Conservation (phyloP, 2,113 vertebrate genomes). For the Leptodactylus fuscus region DNA sequence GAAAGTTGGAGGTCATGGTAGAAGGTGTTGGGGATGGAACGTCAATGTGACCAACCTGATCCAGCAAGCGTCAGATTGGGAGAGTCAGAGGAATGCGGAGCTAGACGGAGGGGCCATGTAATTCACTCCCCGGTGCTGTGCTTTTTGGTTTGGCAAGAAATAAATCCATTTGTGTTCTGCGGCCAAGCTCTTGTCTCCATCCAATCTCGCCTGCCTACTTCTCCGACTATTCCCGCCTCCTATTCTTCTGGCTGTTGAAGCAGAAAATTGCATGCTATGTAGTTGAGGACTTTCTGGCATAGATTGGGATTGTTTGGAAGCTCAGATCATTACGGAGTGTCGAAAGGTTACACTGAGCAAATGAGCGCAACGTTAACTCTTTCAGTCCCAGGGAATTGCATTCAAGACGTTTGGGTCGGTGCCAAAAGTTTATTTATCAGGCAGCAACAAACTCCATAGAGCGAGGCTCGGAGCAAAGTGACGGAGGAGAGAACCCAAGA, state of each 20-base stretch:
- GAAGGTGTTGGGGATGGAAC: background rate
- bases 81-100: conserved; percentile 1
- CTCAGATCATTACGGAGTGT: conserved; percentile 34
- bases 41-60: background rate
- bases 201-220: conserved; percentile 58
- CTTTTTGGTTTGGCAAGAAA: conserved; percentile 52
- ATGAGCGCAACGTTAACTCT: conserved; percentile 14
- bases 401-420: background rate
- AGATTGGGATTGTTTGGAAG: conserved; percentile 27
- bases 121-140: conserved; percentile 53
- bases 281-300: conserved; percentile 40
- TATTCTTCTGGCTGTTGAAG: conserved; percentile 57
- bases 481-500: background rate
- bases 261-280: conserved; percentile 57
- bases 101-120: conserved; percentile 8
- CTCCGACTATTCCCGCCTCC: conserved; percentile 48
- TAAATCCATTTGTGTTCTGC: conserved; percentile 50
- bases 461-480: background rate
- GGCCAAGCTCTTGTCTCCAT: conserved; percentile 53
- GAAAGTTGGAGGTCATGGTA: conserved; percentile 72
- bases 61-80: background rate
- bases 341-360: conserved; percentile 42
- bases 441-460: background rate
- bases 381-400: background rate
- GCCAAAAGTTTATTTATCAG: background rate